Conservation (phyloP, 2,888 invertebrate genomes). For the Platycnemis pennipes region DNA sequence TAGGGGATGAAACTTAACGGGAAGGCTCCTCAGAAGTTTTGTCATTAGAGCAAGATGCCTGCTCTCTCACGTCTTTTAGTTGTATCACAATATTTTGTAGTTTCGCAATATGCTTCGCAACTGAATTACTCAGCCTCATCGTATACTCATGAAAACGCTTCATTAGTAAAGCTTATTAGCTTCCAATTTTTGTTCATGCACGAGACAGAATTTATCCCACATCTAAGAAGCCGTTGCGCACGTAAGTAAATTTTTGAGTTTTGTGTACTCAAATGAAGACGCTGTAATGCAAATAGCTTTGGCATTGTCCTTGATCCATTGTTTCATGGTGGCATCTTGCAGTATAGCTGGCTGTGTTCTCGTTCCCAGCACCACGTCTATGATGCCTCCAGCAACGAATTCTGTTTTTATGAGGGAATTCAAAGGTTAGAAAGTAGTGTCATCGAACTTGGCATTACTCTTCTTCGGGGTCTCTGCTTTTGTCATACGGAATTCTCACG, state of each 20-base stretch:
- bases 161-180: no score
- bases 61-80: background rate
- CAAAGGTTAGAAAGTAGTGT: background rate
- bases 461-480: background rate
- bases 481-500: background rate
- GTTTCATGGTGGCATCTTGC: background rate
- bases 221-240: background rate
- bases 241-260: background rate
- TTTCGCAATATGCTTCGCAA: background rate
- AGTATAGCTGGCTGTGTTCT: no score
- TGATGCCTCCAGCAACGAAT: no score
- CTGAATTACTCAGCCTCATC: background rate
- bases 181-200: background rate
- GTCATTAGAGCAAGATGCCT: background rate
- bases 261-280: background rate
- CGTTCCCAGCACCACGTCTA: no score
- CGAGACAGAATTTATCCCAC: no score
- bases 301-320: background rate
- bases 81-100: background rate
- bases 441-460: background rate
- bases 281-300: background rate
- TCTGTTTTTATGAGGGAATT: no score
- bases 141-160: background rate
- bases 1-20: background rate
- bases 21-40: background rate